Conservation (phyloP, 2,888 invertebrate genomes). For the Caenorhabditis zanzibari region DNA sequence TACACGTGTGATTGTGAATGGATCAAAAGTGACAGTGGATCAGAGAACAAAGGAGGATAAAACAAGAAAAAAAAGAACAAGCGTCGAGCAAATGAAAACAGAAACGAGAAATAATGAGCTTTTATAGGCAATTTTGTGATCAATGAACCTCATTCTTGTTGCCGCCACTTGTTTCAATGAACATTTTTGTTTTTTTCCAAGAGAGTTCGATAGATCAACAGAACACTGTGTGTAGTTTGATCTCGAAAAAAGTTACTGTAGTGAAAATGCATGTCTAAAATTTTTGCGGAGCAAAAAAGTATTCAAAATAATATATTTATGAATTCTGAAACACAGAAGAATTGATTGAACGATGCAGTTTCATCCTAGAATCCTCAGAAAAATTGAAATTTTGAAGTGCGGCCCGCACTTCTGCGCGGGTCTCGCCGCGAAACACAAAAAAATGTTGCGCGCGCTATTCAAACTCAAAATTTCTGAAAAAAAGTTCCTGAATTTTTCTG, state of each 20-base stretch:
- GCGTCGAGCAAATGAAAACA: background rate
- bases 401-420: background rate
- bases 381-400: background rate
- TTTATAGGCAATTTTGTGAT: background rate
- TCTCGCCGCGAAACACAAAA: conserved; percentile 2
- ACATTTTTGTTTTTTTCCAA: background rate
- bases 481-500: background rate
- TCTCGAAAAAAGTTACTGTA: background rate
- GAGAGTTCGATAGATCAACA: conserved; percentile 25
- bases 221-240: conserved; percentile 28
- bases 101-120: background rate
- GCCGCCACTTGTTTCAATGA: conserved; percentile 20
- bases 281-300: background rate
- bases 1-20: background rate
- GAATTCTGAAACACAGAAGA: no score
- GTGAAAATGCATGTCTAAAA: background rate
- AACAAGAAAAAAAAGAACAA: background rate
- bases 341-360: no score
- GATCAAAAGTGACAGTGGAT: background rate
- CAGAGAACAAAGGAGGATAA: background rate
- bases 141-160: conserved; percentile 11
- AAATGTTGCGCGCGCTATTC: no score
- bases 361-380: no score
- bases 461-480: no score
- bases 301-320: no score